Percentiles rank a stretch among this genome's conserved stretches.
phyloP scores from a whole-genome alignment of 1,140 invertebrate species.

The Bombyx mori region ASM3026992v2 NC_085109.1:742001-742500 shows the following conservation, averaged over 20 bases:
- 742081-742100: conserved; percentile 16
- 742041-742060: conserved; percentile 43
- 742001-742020: too few species aligned
- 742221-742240: conserved; percentile 44
- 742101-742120: conserved; percentile 39
- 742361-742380: too few species aligned
- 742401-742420: too few species aligned
- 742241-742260: conserved; percentile 61
- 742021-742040: too few species aligned
- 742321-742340: conserved; percentile 1
- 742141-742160: conserved; percentile 28
- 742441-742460: too few species aligned
- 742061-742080: conserved; percentile 18
- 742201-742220: conserved; percentile 15
- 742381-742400: too few species aligned
- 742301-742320: conserved; percentile 9
- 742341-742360: too few species aligned
- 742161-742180: conserved; percentile 35
- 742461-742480: too few species aligned
- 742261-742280: conserved; percentile 4
- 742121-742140: conserved; percentile 66
- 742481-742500: too few species aligned
- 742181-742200: conserved; percentile 38
- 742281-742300: background rate
- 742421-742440: too few species aligned